phyloP scores from a whole-genome alignment of 2,888 invertebrate species.

The Xiphydria camelus region DNA sequence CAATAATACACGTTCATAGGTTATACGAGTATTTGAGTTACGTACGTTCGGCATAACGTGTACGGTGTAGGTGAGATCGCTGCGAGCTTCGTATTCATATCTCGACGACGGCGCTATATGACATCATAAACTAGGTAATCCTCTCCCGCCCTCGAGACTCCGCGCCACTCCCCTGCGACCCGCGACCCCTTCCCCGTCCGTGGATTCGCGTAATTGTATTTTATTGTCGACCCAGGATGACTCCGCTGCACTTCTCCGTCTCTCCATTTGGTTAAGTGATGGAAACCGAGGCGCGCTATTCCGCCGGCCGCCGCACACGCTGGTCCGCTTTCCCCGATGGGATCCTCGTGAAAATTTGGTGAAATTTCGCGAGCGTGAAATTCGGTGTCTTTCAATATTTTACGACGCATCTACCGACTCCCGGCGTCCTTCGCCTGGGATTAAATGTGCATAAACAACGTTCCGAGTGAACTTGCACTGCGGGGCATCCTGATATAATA shows the following conservation, averaged over 20 bases:
- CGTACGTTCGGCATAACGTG: too few relatives aligned
- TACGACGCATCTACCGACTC: too few relatives aligned
- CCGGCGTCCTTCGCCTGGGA: too few relatives aligned
- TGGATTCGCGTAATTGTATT: conserved; percentile 37
- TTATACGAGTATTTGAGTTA: too few relatives aligned
- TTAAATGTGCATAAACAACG: too few relatives aligned
- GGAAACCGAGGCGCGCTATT: neutral
- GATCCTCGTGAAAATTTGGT: too few relatives aligned
- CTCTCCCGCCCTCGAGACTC: conserved; percentile 15
- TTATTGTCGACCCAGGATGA: conserved; percentile 25
- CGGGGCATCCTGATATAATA: too few relatives aligned
- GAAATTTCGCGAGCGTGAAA: too few relatives aligned
- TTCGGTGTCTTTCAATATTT: too few relatives aligned
- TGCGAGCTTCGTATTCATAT: conserved; percentile 30
- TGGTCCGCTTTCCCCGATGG: too few relatives aligned
- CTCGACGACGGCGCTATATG: conserved; percentile 30
- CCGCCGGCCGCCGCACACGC: neutral
- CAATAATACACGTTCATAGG: conserved; percentile 28
- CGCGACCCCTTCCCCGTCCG: conserved; percentile 4
- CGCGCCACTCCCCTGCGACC: conserved; percentile 8
- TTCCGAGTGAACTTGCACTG: too few relatives aligned
- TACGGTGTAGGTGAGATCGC: conserved; percentile 14
- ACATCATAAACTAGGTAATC: conserved; percentile 43
- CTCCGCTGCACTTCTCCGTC: conserved; percentile 5
- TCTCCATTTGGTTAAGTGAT: conserved; percentile 3